Conservation (phyloP, 2,113 vertebrate genomes). For the Prinia subflava region DNA sequence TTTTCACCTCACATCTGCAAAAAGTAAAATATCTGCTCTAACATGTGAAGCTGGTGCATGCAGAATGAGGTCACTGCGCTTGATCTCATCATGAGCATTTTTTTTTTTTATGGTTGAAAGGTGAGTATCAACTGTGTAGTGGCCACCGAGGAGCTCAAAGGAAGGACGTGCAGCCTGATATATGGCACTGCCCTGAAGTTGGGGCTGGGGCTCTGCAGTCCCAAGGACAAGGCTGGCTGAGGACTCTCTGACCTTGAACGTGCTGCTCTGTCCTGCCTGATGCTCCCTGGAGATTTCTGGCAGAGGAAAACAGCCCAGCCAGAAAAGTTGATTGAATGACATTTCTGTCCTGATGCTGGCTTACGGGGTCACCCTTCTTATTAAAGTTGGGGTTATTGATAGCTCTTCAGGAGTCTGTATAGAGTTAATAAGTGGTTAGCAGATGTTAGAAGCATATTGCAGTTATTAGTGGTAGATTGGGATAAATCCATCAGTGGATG, state of each 20-base stretch:
- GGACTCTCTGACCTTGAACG: neutral
- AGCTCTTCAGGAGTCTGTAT: conserved; percentile 26
- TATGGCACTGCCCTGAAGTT: neutral
- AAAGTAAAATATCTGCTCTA: neutral
- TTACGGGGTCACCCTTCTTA: neutral
- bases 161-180: neutral
- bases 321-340: neutral
- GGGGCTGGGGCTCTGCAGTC: neutral
- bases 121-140: neutral
- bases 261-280: neutral
- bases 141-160: neutral
- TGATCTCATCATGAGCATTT: neutral
- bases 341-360: neutral
- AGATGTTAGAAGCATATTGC: conserved; percentile 60
- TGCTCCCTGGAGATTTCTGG: neutral
- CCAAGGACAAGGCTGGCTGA: neutral
- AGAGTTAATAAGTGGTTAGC: conserved; percentile 58
- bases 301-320: neutral
- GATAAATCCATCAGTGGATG: conserved; percentile 44
- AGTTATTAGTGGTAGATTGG: conserved; percentile 54
- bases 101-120: neutral
- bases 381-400: conserved; percentile 10
- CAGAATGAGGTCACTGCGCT: conserved; percentile 7
- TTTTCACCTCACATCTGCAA: neutral
- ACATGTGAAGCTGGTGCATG: neutral